These are phyloP conservation scores for Manacus vitellinus DNA, from an alignment of 2,113 vertebrate species.

Conservation along the genomic window DNA sequence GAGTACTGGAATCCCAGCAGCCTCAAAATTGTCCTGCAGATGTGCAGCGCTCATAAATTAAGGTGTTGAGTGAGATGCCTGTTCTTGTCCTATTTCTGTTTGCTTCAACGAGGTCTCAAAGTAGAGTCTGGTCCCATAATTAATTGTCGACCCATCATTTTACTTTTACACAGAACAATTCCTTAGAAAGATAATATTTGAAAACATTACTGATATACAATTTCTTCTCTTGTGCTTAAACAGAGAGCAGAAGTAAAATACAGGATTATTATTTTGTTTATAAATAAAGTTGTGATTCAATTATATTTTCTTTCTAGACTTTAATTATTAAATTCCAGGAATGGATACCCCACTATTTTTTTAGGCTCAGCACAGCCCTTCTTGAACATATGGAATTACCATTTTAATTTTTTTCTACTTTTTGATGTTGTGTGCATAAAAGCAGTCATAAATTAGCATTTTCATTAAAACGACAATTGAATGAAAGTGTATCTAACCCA, in stretches of 20 bases:
- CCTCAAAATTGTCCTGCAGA: neutral
- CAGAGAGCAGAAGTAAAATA: neutral
- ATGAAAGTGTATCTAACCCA: neutral
- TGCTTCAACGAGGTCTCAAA: neutral
- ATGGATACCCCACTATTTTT: neutral
- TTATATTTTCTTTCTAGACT: neutral
- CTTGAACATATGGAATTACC: neutral
- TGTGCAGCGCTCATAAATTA: neutral
- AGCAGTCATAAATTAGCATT: neutral
- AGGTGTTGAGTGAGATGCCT: neutral
- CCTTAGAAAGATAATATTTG: neutral
- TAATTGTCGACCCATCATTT: neutral
- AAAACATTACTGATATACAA: neutral
- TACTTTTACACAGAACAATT: neutral
- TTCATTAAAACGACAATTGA: neutral
- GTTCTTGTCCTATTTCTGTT: neutral
- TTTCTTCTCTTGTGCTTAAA: neutral
- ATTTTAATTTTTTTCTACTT: neutral
- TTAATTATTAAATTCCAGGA: neutral
- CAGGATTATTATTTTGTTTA: neutral
- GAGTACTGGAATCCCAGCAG: neutral
- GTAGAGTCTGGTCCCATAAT: neutral
- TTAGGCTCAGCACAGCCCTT: neutral
- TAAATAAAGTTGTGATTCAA: neutral
- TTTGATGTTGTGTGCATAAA: neutral